These are phyloP conservation scores for Danio jaintianensis DNA, from an alignment of 2,797 vertebrate genomes.

Conservation along the genomic window DNA sequence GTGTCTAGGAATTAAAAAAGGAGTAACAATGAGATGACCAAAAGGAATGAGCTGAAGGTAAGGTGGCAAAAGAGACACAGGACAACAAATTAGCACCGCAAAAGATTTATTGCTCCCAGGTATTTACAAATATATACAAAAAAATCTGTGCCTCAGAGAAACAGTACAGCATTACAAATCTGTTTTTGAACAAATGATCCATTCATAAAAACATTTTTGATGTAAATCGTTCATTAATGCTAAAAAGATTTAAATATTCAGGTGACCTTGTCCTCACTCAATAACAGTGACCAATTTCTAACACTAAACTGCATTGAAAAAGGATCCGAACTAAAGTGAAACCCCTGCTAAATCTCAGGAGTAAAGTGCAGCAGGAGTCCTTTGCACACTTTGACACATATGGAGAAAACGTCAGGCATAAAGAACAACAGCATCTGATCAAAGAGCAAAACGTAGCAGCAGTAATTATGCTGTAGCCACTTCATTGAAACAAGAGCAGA, in stretches of 20 bases:
- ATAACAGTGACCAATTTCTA: not conserved
- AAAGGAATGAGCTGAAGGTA: no score
- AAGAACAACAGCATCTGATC: constrained; percentile 64
- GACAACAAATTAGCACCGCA: no score
- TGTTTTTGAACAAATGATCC: not conserved
- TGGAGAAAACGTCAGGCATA: constrained; percentile 54
- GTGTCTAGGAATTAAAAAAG: no score
- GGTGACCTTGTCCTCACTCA: not conserved
- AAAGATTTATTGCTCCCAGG: no score
- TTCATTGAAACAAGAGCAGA: constrained; percentile 66
- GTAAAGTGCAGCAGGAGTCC: constrained; percentile 41
- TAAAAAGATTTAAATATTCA: not conserved
- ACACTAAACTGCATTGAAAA: not conserved
- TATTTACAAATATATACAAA: no score
- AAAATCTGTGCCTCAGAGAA: no score
- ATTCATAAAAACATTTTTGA: no score
- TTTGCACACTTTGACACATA: constrained; percentile 51
- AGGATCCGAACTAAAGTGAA: constrained; percentile 19
- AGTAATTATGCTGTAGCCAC: constrained; percentile 63
- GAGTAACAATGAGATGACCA: no score
- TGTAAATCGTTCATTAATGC: no score
- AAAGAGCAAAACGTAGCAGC: constrained; percentile 67
- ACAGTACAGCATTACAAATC: no score
- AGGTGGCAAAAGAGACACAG: no score
- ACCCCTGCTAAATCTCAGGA: constrained; percentile 22